A percentile compares a stretch with the other conserved stretches of the same genome.
Evolutionary conservation across 2,113 vertebrate genomes (phyloP).

Genomic region (Sceloporus tristichus): DNA sequence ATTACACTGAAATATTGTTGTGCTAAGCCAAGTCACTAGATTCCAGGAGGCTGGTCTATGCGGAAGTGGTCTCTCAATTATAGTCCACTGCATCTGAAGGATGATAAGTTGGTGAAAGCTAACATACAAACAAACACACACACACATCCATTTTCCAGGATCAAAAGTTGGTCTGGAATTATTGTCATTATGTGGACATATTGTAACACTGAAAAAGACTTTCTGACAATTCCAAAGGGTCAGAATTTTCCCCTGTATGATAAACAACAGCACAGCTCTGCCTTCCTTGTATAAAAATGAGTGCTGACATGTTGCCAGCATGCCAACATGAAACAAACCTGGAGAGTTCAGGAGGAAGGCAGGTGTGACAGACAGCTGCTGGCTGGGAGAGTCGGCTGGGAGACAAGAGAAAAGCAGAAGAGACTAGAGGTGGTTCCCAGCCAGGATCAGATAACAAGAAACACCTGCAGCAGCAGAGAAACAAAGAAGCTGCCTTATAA

Average conservation of each 20-base stretch:
- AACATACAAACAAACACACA: no score
- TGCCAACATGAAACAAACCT: background rate
- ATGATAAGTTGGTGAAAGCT: no score
- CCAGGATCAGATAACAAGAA: background rate
- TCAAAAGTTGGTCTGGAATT: no score
- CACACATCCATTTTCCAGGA: no score
- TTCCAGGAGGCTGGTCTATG: no score
- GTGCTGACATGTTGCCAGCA: background rate
- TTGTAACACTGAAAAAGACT: background rate
- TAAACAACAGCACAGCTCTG: background rate
- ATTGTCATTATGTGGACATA: no score
- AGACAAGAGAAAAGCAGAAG: background rate
- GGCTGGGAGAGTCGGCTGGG: background rate
- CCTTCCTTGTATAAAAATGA: background rate
- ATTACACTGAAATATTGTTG: no score
- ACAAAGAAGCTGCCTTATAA: background rate
- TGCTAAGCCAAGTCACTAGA: no score
- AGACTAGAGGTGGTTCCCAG: background rate
- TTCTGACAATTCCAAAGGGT: background rate
- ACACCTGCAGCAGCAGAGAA: background rate
- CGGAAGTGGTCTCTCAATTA: no score
- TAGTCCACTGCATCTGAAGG: no score
- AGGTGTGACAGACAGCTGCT: background rate
- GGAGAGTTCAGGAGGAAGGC: background rate
- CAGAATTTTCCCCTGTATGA: background rate